phyloP scores from a whole-genome alignment of 2,797 vertebrate species.

The Anolis apletophallus region DNA sequence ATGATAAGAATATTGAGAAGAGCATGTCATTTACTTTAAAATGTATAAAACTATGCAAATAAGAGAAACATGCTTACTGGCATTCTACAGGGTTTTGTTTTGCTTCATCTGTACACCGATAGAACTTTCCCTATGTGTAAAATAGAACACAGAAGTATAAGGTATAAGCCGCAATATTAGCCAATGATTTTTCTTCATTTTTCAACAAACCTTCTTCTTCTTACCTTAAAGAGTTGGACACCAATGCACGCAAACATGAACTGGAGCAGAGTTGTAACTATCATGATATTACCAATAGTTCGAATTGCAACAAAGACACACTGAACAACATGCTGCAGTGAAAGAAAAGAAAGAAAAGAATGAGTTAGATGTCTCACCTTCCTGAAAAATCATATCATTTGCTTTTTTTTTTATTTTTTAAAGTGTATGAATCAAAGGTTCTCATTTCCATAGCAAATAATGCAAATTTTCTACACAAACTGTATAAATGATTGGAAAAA shows the following conservation, averaged over 20 bases:
- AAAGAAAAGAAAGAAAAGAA: constrained; percentile 1
- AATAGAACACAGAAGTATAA: constrained; percentile 56
- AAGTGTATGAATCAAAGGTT: background rate
- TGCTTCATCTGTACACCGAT: constrained; percentile 96
- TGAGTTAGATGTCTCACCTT: background rate
- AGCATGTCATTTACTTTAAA: background rate
- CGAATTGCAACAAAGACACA: constrained; percentile 99
- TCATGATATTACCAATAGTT: constrained; percentile 99
- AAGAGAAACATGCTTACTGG: constrained; percentile 83
- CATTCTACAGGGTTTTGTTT: constrained; percentile 93
- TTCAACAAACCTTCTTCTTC: background rate
- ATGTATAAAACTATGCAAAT: constrained; percentile 13
- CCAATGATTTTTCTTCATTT: background rate
- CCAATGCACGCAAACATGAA: constrained; percentile 99
- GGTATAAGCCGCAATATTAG: constrained; percentile 21
- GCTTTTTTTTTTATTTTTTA: background rate
- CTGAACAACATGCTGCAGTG: constrained; percentile 93
- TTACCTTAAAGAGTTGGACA: constrained; percentile 98
- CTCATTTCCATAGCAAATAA: background rate
- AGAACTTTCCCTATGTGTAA: constrained; percentile 92
- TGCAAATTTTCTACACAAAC: background rate
- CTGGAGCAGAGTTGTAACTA: constrained; percentile 97
- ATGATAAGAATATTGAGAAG: background rate
- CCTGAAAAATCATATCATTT: background rate
- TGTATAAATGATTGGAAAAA: accelerated